A percentile compares a stretch with the other conserved stretches of the same genome.
Evolutionary conservation across 2,797 vertebrate genomes (phyloP).

Genomic region (Periparus ater): DNA sequence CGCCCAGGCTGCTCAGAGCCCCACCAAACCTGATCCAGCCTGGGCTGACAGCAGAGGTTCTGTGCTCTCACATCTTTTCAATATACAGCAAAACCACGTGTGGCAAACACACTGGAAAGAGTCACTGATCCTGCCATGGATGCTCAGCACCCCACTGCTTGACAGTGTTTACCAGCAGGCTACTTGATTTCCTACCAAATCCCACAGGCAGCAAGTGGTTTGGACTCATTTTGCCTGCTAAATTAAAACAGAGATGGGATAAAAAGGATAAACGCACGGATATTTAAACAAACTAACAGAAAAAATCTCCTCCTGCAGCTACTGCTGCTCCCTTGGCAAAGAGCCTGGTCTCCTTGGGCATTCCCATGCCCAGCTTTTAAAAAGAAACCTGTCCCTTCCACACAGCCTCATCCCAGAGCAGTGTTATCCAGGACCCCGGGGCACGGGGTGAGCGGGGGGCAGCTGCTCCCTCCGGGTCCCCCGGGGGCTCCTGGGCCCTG

Average conservation of each 20-base stretch:
- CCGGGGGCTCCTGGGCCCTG: background rate
- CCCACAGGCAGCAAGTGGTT: background rate
- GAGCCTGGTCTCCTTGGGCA: background rate
- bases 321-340: background rate
- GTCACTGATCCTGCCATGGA: background rate
- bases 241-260: background rate
- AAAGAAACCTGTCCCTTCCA: background rate
- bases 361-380: background rate
- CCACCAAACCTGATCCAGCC: background rate
- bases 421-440: fast-evolving
- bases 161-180: background rate
- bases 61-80: background rate
- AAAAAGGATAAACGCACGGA: background rate
- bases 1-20: background rate
- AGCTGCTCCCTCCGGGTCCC: background rate
- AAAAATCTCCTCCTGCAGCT: background rate
- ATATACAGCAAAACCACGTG: fast-evolving
- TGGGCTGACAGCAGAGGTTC: background rate
- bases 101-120: background rate
- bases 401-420: background rate
- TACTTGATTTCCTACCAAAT: background rate
- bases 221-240: background rate
- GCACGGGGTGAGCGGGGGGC: background rate
- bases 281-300: background rate
- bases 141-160: background rate